Evolutionary conservation across 2,888 invertebrate genomes (phyloP).

Genomic region (Drosophila anomelani): DNA sequence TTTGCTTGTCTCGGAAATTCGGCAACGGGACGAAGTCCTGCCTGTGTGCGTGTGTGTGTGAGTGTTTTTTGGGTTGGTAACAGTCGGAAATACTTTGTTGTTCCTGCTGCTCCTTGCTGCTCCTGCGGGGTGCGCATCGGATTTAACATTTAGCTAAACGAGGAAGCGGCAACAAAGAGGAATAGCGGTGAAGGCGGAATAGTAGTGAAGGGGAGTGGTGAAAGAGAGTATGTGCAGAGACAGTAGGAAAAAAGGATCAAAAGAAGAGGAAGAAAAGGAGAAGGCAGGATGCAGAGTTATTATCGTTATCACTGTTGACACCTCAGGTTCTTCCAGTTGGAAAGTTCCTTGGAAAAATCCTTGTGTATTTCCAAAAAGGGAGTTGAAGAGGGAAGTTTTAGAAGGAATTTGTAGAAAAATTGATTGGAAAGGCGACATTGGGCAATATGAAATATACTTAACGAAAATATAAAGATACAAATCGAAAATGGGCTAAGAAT

Average conservation of each 20-base stretch:
- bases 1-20: slow-evolving; percentile 31
- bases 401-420: too few relatives aligned
- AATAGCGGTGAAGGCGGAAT: slow-evolving; percentile 4
- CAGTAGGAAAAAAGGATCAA: background rate
- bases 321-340: slow-evolving; percentile 1
- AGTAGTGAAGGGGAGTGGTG: background rate
- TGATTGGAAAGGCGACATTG: background rate
- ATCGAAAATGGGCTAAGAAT: too few relatives aligned
- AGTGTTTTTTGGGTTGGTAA: slow-evolving; percentile 49
- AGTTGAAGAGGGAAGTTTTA: background rate
- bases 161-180: slow-evolving; percentile 30
- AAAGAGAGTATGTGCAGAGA: background rate
- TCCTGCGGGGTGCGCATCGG: slow-evolving; percentile 61
- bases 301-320: background rate
- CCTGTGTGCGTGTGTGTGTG: background rate
- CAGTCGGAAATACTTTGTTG: slow-evolving; percentile 35
- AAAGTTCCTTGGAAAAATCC: background rate
- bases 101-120: slow-evolving; percentile 8
- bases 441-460: too few relatives aligned
- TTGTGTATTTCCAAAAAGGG: background rate
- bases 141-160: slow-evolving; percentile 47
- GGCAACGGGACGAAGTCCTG: slow-evolving; percentile 44
- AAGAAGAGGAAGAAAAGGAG: background rate
- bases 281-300: background rate
- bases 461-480: too few relatives aligned